Evolutionary conservation across 1,140 invertebrate genomes (phyloP).

Genomic region (Battus philenor): DNA sequence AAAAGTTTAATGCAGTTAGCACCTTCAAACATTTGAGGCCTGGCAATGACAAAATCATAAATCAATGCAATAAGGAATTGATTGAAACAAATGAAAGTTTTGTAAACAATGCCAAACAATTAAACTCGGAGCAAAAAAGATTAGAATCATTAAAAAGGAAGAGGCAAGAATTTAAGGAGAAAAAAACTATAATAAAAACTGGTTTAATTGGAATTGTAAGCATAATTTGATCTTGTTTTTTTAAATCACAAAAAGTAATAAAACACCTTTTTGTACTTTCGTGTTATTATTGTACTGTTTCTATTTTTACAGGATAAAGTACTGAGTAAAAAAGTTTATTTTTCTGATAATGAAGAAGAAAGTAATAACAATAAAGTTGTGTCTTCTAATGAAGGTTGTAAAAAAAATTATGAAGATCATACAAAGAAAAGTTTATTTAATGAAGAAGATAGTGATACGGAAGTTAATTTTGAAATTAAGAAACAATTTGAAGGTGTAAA

Average conservation of each 20-base stretch:
- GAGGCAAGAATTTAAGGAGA: constrained; percentile 74
- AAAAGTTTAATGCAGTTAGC: too few relatives aligned
- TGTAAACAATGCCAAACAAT: constrained; percentile 45
- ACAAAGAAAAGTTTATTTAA: constrained; percentile 68
- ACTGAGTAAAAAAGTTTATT: constrained; percentile 77
- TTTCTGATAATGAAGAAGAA: constrained; percentile 68
- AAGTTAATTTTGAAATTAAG: constrained; percentile 73
- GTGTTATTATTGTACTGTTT: constrained; percentile 5
- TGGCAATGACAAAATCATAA: too few relatives aligned
- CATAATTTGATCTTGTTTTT: constrained; percentile 15
- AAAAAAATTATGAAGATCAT: constrained; percentile 20
- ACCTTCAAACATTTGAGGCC: too few relatives aligned
- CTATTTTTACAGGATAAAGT: constrained; percentile 67
- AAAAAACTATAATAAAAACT: constrained; percentile 76
- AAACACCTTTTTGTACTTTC: too few relatives aligned
- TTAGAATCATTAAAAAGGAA: constrained; percentile 77
- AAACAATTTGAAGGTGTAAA: constrained; percentile 76
- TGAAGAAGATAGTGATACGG: constrained; percentile 65
- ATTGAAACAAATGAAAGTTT: constrained; percentile 7
- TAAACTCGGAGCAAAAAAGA: constrained; percentile 76
- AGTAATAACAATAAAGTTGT: not conserved
- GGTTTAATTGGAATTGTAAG: constrained; percentile 77
- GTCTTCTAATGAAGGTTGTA: constrained; percentile 2
- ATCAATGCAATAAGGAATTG: not conserved
- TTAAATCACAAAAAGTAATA: not conserved